Base-by-base conservation (phyloP, 2,888 invertebrate species). In the Malacosoma neustria region DNA sequence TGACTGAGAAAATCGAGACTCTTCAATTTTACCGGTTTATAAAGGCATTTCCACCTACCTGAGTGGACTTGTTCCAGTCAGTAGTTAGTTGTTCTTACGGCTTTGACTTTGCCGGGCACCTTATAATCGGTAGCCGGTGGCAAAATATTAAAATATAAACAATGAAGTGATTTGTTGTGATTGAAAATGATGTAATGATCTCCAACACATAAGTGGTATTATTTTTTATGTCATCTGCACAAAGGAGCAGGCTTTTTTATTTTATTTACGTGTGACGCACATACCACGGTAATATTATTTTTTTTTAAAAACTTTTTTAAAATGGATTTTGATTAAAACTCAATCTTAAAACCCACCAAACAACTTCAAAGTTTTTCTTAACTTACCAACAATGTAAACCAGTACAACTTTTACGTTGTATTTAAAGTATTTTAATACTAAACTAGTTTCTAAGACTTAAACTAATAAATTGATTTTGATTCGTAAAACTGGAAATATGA, bases 31-130 rank as follows among this genome's bases (percentile, higher is more conserved):
- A 61, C 43, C 60, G 73, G 59, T 43, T 80, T 61, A 52, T 56
- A 62, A 39, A 46, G 46, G 67, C 71, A 69, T 76, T 72, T 73
- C 73, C 68, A 56, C 22, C 56, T 79, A 79, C 76, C 79, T 74
- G 73, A 55, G 71, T 58, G 61, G 49, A 62, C 54, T 56, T 63
- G 67, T 56, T 63, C 56, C 61, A 56, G 56, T 57, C 55, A 54
- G 57, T 45, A 37, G 55, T 55, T 65, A 80, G 81, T 82, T 57
- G 67, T 72, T 65, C 61, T 57, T 63, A 68, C 66, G 70, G 57
- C 61, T 62, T 47, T 46, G 66, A 46, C 48, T 45, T 51, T 57
- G 48, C 41, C 52, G 60, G 65, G 57, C 52, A 37, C 37, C 40
- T 34, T 38, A 37, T 45, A 39, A 49, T 44, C 41, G 48, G 39